Percentiles rank a stretch among this genome's conserved stretches.
Conservation (phyloP, 2,797 vertebrate genomes). For the Mallotus villosus region DNA sequence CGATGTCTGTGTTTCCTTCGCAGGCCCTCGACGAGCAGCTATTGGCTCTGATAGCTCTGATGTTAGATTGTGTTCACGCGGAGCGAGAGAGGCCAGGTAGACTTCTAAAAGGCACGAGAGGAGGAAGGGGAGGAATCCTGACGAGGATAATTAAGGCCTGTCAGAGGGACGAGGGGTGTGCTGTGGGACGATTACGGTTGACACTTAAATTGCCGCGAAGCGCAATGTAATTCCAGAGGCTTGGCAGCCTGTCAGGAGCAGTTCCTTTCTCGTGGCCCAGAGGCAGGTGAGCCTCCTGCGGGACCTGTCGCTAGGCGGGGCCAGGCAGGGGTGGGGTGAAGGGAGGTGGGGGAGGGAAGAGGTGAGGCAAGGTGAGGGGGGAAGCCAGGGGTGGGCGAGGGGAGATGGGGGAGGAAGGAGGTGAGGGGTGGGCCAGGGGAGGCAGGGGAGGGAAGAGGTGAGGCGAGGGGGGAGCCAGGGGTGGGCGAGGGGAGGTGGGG, state of each 20-base stretch:
- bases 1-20: constrained; percentile 5
- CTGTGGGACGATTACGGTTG: constrained; percentile 73
- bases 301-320: constrained; percentile 51
- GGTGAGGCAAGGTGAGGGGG: no score
- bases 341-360: no score
- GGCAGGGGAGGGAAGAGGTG: no score
- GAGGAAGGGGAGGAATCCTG: constrained; percentile 38
- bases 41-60: constrained; percentile 43
- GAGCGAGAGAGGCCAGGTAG: constrained; percentile 54
- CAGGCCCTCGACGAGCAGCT: constrained; percentile 19
- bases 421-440: no score
- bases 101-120: constrained; percentile 39
- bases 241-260: constrained; percentile 66
- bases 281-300: constrained; percentile 71
- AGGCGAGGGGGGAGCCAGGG: no score
- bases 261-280: constrained; percentile 70
- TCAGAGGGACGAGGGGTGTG: constrained; percentile 57
- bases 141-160: constrained; percentile 75
- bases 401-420: no score
- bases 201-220: constrained; percentile 79
- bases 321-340: not conserved
- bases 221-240: constrained; percentile 77
- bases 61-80: constrained; percentile 54
- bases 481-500: no score
- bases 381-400: no score